Evolutionary conservation across 2,888 invertebrate species (phyloP).

Genomic region (Melikaiella ostensackeni): DNA sequence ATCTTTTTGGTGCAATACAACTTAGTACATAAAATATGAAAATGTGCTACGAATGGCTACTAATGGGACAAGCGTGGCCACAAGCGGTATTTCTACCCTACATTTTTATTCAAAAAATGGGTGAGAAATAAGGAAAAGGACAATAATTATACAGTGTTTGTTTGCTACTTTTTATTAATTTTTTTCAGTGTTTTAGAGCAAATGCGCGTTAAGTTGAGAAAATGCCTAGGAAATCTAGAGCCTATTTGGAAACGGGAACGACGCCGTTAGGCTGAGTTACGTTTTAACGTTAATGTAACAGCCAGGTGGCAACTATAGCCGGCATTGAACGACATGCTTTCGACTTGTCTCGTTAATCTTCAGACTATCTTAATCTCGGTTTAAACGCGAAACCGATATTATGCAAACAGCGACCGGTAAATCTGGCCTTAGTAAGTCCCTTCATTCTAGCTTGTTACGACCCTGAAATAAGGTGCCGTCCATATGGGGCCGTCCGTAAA

Average conservation of each 20-base stretch:
- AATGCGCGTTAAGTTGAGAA: background rate
- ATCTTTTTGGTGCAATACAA: no score
- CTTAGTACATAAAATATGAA: no score
- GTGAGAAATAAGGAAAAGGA: no score
- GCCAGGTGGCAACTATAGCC: constrained; percentile 40
- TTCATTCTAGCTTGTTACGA: background rate
- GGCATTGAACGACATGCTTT: constrained; percentile 49
- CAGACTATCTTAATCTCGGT: constrained; percentile 70
- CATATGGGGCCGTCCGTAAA: no score
- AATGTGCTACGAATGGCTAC: no score
- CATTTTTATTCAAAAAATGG: no score
- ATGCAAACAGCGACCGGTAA: constrained; percentile 67
- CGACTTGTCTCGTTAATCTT: constrained; percentile 65
- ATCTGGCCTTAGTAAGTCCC: constrained; percentile 49
- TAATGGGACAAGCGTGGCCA: no score
- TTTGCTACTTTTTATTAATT: background rate
- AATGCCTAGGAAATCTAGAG: constrained; percentile 42
- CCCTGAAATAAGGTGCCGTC: background rate
- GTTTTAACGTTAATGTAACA: constrained; percentile 44
- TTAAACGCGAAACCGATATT: constrained; percentile 71
- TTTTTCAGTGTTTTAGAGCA: constrained; percentile 1
- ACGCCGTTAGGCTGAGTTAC: constrained; percentile 38
- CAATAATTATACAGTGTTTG: no score
- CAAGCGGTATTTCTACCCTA: no score
- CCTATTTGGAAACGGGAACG: constrained; percentile 40